These are phyloP conservation scores for Hypsopygia costalis DNA, from an alignment of 2,888 invertebrate genomes.

Conservation along the genomic window DNA sequence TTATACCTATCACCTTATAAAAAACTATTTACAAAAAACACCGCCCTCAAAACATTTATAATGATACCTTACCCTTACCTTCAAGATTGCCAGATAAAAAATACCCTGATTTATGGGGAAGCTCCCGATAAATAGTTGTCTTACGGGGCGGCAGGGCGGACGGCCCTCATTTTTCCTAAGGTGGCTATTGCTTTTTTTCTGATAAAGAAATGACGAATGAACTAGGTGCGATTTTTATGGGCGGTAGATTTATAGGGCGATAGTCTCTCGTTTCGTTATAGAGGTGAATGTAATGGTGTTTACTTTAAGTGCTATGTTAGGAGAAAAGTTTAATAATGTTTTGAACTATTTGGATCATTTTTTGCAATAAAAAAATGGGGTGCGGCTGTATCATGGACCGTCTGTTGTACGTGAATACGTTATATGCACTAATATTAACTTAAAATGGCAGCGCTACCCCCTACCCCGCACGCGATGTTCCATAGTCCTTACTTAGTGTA, in stretches of 20 bases:
- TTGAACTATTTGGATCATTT: too few relatives aligned
- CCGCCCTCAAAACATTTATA: slow-evolving; percentile 15
- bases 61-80: slow-evolving; percentile 30
- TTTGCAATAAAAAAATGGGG: too few relatives aligned
- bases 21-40: background rate
- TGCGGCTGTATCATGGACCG: too few relatives aligned
- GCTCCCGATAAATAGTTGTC: slow-evolving; percentile 73
- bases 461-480: too few relatives aligned
- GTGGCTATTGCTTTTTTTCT: slow-evolving; percentile 68
- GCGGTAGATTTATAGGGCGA: slow-evolving; percentile 34
- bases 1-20: too few relatives aligned
- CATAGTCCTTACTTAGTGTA: too few relatives aligned
- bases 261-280: background rate
- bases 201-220: slow-evolving; percentile 63
- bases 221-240: slow-evolving; percentile 40
- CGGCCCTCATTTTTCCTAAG: slow-evolving; percentile 63
- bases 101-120: slow-evolving; percentile 59
- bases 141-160: slow-evolving; percentile 60
- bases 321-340: too few relatives aligned
- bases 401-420: too few relatives aligned
- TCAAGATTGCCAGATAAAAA: slow-evolving; percentile 66
- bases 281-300: too few relatives aligned
- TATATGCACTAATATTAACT: too few relatives aligned
- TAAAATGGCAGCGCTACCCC: too few relatives aligned
- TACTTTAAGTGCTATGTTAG: too few relatives aligned